Evolutionary conservation across 2,888 invertebrate genomes (phyloP).

Genomic region (Hirtodrosophila cameraria): DNA sequence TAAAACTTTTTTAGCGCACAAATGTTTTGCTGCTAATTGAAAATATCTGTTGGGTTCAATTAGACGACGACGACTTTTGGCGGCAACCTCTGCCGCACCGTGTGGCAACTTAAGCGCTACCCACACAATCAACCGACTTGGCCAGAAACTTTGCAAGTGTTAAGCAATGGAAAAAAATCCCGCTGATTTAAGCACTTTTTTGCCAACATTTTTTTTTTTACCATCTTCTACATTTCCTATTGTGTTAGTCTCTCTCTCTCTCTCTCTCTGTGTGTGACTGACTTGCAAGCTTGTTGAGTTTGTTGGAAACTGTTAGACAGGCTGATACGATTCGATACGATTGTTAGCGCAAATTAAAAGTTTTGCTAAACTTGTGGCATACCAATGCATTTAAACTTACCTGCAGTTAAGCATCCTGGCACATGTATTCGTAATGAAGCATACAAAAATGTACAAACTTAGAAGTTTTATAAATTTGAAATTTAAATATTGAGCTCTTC

Average conservation of each 20-base stretch:
- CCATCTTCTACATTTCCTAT: constrained; percentile 15
- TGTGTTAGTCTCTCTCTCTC: too few species aligned
- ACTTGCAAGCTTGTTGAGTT: constrained; percentile 70
- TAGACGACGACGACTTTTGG: constrained; percentile 73
- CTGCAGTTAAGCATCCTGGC: constrained; percentile 45
- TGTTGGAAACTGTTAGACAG: constrained; percentile 41
- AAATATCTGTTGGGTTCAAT: constrained; percentile 84
- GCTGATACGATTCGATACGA: constrained; percentile 54
- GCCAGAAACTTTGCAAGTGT: constrained; percentile 50
- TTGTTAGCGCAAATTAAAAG: constrained; percentile 61
- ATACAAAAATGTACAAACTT: constrained; percentile 1
- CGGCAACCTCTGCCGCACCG: constrained; percentile 45
- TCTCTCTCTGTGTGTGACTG: constrained; percentile 33
- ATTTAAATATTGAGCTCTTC: too few species aligned
- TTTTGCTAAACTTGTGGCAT: constrained; percentile 67
- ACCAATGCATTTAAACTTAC: constrained; percentile 62
- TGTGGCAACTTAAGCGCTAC: constrained; percentile 54
- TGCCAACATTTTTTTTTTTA: constrained; percentile 41
- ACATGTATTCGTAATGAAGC: neutral
- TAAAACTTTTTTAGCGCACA: constrained; percentile 75
- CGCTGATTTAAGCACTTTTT: constrained; percentile 73
- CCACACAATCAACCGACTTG: constrained; percentile 21
- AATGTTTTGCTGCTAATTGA: constrained; percentile 83
- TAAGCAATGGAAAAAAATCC: constrained; percentile 35
- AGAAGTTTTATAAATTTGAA: too few species aligned